Conservation (phyloP, 2,888 invertebrate species). For the Mylabris sibirica region DNA sequence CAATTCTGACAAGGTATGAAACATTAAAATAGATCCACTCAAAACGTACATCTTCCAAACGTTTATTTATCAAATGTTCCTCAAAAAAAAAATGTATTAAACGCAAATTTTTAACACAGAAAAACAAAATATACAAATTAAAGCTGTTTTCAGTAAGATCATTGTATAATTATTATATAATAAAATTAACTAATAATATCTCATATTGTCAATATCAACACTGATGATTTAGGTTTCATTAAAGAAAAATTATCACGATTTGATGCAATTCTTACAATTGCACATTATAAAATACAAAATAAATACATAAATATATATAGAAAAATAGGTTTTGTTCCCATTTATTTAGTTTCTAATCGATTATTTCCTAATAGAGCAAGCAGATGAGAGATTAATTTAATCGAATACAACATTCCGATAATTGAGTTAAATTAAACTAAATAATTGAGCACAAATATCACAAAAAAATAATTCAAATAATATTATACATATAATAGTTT, state of each 20-base stretch:
- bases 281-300: background rate
- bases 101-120: background rate
- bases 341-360: background rate
- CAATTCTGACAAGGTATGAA: too few species aligned
- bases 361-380: too few species aligned
- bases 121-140: slow-evolving; percentile 1
- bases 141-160: background rate
- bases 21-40: too few species aligned
- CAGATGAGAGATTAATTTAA: slow-evolving; percentile 2
- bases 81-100: background rate
- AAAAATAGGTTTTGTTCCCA: background rate
- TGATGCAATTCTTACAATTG: background rate
- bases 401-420: background rate
- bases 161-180: background rate
- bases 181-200: too few species aligned
- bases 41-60: too few species aligned
- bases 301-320: background rate
- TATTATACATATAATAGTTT: too few species aligned
- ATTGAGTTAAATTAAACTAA: background rate
- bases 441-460: slow-evolving; percentile 2
- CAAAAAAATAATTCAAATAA: background rate
- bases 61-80: too few species aligned
- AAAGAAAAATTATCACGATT: background rate
- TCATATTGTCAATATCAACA: background rate
- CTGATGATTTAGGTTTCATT: background rate